Base-by-base conservation (phyloP, 2,113 vertebrate species). In the Paramisgurnus dabryanus region DNA sequence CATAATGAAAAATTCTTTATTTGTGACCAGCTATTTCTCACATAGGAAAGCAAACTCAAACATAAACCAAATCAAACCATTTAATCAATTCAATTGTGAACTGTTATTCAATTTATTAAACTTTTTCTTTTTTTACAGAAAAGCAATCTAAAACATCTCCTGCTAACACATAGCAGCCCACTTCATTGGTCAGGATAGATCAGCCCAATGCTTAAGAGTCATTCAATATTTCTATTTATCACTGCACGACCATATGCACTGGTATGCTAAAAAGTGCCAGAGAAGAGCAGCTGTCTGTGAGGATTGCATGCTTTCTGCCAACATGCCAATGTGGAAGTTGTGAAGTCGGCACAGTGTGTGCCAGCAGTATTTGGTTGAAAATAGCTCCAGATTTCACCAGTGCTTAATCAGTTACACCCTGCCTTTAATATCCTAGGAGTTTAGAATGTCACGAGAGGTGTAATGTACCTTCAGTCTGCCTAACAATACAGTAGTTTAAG, bases 241-340 rank as follows among this genome's bases (percentile, higher is more conserved):
- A 94, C 90, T 91, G 92, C 89, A 91, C 90, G 91, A 92, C 92
- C 94, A 93, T 94, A 93, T 94, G 94, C 89, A 90, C 89, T 86
- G 93, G 93, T 94, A 95, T 95, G 95, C 94, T 92, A 93, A 95
- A 92, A 92, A 93, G 93, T 88, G 92, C 93, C 89, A 91, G 90
- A 92, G 90, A 91, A 84, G 87, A 93, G 94, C 96, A 98, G 97
- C 97, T 98, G 96, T 93, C 93, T 92, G 84, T 90, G 87, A 94
- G 93, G 91, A 91, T 74, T 89, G 91, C 91, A 92, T 82, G 91
- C 91, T 82, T 92, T 92, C 93, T 95, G 93, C 93, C 93, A 94
- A 86, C 92, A 91, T 92, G 91, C 89, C 92, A 93, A 90, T 93
- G 27, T 34, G 90, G 90, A 93, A 94, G 93, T 91, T 93, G 93